Conservation (phyloP, 2,888 invertebrate genomes). For the Onchidella celtica region DNA sequence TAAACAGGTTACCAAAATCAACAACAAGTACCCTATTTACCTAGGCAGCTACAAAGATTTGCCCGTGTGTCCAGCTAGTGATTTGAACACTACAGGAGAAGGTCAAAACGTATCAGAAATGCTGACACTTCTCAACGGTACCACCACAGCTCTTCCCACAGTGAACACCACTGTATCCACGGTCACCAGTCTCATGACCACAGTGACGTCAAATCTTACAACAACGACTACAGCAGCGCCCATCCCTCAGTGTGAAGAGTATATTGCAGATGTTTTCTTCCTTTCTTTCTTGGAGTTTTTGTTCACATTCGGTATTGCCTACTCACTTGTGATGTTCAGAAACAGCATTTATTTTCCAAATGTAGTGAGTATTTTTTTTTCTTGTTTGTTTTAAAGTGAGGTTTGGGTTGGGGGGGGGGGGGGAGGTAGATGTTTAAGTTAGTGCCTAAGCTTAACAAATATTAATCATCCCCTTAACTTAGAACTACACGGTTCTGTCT, state of each 20-base stretch:
- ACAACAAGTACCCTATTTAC: conserved; percentile 3
- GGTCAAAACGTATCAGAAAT: background rate
- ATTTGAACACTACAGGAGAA: background rate
- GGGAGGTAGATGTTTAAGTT: too few relatives aligned
- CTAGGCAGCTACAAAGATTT: conserved; percentile 22
- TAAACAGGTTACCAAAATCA: conserved; percentile 39
- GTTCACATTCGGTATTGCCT: conserved; percentile 94
- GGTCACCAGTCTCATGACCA: conserved; percentile 29
- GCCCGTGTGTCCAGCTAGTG: conserved; percentile 48
- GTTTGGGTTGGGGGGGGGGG: too few relatives aligned
- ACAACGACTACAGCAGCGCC: conserved; percentile 81
- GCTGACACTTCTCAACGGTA: background rate
- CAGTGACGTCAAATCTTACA: conserved; percentile 26
- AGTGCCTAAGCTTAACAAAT: too few relatives aligned
- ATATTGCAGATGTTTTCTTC: conserved; percentile 88
- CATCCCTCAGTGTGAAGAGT: conserved; percentile 58
- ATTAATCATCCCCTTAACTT: too few relatives aligned
- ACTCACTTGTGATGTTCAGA: conserved; percentile 94
- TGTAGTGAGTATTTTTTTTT: conserved; percentile 84
- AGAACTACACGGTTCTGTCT: too few relatives aligned
- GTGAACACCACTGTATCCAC: conserved; percentile 26
- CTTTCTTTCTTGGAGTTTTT: conserved; percentile 96
- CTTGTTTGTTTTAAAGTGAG: too few relatives aligned
- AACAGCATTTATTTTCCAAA: conserved; percentile 96
- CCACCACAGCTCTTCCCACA: background rate